These are phyloP conservation scores for Halesus radiatus DNA, from an alignment of 1,140 invertebrate species.

Conservation along the genomic window DNA sequence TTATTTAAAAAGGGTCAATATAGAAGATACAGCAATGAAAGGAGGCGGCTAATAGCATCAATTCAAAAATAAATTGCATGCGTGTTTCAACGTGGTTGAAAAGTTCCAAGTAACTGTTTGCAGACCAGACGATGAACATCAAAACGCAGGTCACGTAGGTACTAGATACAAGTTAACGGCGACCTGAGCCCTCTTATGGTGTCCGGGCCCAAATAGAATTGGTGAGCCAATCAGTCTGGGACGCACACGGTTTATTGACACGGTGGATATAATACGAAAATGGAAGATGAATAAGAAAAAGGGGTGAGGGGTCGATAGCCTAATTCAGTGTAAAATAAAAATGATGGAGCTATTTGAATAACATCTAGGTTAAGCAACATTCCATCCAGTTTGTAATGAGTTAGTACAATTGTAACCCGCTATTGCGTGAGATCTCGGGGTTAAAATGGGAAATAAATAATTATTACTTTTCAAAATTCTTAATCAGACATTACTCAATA, in stretches of 20 bases:
- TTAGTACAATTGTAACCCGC: too few species aligned
- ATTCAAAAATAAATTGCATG: too few species aligned
- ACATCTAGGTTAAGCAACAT: too few species aligned
- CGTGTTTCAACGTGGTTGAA: too few species aligned
- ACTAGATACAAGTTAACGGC: slow-evolving; percentile 12
- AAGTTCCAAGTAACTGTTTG: not conserved
- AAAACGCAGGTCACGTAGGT: not conserved
- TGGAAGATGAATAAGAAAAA: not conserved
- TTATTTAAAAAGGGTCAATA: too few species aligned
- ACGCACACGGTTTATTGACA: not conserved
- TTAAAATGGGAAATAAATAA: too few species aligned
- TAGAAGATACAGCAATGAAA: too few species aligned
- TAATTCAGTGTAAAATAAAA: not conserved
- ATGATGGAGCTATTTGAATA: not conserved
- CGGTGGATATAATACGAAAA: not conserved
- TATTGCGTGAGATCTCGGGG: too few species aligned
- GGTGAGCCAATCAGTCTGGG: not conserved
- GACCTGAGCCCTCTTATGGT: slow-evolving; percentile 15
- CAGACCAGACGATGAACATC: not conserved
- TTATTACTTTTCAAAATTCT: too few species aligned
- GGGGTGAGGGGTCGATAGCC: not conserved
- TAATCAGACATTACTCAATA: too few species aligned
- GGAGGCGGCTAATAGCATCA: too few species aligned
- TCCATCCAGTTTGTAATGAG: too few species aligned
- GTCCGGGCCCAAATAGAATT: not conserved